These are phyloP conservation scores for Euwallacea fornicatus DNA, from an alignment of 1,140 invertebrate genomes.

Conservation along the genomic window DNA sequence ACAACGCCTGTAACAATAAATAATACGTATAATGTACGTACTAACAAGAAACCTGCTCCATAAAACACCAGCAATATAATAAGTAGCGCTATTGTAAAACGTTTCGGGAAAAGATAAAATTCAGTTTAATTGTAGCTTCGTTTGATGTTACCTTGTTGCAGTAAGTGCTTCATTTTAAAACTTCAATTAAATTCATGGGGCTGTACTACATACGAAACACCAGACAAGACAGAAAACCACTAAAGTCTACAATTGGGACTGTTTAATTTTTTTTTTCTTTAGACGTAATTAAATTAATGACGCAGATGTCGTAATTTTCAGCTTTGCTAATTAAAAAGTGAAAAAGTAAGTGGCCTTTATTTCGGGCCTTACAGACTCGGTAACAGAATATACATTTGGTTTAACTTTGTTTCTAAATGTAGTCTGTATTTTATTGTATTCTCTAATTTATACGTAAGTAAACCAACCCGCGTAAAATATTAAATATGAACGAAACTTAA, in stretches of 20 bases:
- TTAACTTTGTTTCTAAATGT: not conserved
- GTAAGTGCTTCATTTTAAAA: not conserved
- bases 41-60: too few species aligned
- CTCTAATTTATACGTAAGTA: too few species aligned
- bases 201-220: constrained; percentile 7
- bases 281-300: constrained; percentile 25
- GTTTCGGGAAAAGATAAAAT: not conserved
- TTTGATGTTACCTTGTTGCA: constrained; percentile 6
- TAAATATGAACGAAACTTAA: not conserved
- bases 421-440: not conserved
- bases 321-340: constrained; percentile 17
- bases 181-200: constrained; percentile 9
- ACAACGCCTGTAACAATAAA: too few species aligned
- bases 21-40: too few species aligned
- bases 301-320: constrained; percentile 18
- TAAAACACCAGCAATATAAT: too few species aligned
- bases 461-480: not conserved
- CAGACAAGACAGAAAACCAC: constrained; percentile 8
- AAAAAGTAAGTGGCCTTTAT: constrained; percentile 12
- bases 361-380: not conserved
- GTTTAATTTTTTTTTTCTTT: constrained; percentile 11
- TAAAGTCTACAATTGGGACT: constrained; percentile 14
- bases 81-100: not conserved
- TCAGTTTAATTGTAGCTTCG: not conserved
- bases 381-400: constrained; percentile 11